Evolutionary conservation across 92 coral and sea anemone species (phyloP).

Genomic region (Anthopleura xanthogrammica): DNA sequence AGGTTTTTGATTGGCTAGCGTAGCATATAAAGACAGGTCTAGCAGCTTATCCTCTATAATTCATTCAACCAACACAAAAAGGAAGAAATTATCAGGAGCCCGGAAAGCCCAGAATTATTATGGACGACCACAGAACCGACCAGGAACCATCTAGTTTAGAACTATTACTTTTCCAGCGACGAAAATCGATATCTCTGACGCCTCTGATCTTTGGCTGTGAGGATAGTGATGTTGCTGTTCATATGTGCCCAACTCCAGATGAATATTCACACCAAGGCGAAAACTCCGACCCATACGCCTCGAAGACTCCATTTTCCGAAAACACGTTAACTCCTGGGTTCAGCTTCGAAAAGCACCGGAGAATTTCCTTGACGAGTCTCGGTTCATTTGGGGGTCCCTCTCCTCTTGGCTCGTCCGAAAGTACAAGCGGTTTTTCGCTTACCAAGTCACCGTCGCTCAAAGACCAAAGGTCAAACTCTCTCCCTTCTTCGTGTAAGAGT

Average conservation of each 20-base stretch:
- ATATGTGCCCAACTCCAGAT: not conserved
- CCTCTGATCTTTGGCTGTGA: slow-evolving; percentile 15
- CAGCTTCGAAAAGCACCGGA: slow-evolving; percentile 12
- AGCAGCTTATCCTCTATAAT: too few relatives aligned
- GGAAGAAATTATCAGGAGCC: not conserved
- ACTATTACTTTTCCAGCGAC: slow-evolving; percentile 8
- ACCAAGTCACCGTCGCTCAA: not conserved
- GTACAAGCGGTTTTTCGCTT: not conserved
- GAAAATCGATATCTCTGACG: not conserved
- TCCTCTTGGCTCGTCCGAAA: slow-evolving; percentile 13
- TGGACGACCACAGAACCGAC: not conserved
- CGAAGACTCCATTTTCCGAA: slow-evolving; percentile 4
- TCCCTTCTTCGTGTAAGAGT: not conserved
- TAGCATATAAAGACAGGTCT: not conserved
- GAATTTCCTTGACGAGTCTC: slow-evolving; percentile 2
- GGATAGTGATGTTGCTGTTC: not conserved
- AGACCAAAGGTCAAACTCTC: not conserved
- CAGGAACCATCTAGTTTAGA: not conserved
- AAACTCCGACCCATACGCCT: not conserved
- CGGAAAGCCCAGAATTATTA: not conserved
- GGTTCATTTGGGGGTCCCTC: slow-evolving; percentile 13
- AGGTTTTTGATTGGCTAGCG: not conserved
- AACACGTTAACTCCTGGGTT: slow-evolving; percentile 8
- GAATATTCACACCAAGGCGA: not conserved
- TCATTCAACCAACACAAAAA: too few relatives aligned